Percentiles rank a stretch among this genome's conserved stretches.
These are phyloP conservation scores for Pachycephus smyrnensis DNA, from an alignment of 2,888 invertebrate genomes.

Conservation along the genomic window DNA sequence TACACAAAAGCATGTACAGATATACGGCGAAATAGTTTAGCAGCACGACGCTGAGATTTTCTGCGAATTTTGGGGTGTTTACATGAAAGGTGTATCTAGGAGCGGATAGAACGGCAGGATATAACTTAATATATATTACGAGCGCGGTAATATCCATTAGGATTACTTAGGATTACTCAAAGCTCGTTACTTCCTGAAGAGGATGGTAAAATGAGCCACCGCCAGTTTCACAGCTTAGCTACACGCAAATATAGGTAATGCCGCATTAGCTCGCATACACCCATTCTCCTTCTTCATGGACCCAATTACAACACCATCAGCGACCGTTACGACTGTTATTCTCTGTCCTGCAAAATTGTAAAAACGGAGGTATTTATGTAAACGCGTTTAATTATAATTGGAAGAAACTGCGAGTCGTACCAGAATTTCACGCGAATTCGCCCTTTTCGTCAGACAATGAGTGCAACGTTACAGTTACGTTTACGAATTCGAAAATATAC, in stretches of 20 bases:
- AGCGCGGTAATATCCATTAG: conserved; percentile 34
- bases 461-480: too few relatives aligned
- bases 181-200: conserved; percentile 29
- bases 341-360: not conserved
- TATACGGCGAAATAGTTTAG: not conserved
- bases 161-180: conserved; percentile 27
- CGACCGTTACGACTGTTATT: not conserved
- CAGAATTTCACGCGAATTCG: not conserved
- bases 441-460: too few relatives aligned
- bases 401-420: not conserved
- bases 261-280: not conserved
- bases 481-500: too few relatives aligned
- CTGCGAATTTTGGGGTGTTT: not conserved
- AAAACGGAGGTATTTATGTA: not conserved
- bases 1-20: not conserved
- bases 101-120: not conserved
- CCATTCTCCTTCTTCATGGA: not conserved
- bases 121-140: conserved; percentile 23
- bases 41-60: not conserved
- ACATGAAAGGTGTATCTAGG: conserved; percentile 15
- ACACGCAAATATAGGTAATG: not conserved
- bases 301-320: not conserved
- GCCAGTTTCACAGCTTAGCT: conserved; percentile 1
- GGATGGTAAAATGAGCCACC: conserved; percentile 11
- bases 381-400: not conserved